Evolutionary conservation across 2,113 vertebrate genomes (phyloP).

Genomic region (Redunca redunca): DNA sequence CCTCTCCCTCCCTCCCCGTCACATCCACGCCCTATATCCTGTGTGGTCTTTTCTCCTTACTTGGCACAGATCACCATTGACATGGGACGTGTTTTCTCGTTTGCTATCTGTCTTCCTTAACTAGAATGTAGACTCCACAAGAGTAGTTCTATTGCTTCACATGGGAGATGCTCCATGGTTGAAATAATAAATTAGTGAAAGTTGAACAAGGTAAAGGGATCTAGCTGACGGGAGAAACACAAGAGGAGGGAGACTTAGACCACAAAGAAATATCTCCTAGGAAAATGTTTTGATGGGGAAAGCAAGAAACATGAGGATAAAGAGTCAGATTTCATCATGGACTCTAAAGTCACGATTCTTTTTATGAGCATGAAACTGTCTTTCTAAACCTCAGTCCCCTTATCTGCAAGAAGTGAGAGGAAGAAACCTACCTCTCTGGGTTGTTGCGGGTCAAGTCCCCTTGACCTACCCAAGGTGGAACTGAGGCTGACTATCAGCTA

Average conservation of each 20-base stretch:
- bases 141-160: too few relatives aligned
- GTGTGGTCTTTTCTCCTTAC: neutral
- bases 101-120: neutral
- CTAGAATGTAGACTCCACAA: neutral
- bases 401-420: neutral
- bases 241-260: neutral
- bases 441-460: neutral
- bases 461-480: neutral
- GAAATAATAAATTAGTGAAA: neutral
- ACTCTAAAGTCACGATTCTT: neutral
- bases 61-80: neutral
- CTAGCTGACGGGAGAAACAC: neutral
- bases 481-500: neutral
- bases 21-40: neutral
- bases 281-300: neutral
- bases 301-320: neutral
- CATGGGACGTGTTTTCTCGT: fast-evolving
- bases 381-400: neutral
- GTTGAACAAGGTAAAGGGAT: neutral
- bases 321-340: neutral
- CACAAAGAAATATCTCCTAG: neutral
- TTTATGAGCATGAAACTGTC: fast-evolving
- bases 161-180: neutral
- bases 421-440: neutral
- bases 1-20: neutral